Evolutionary conservation across 2,113 vertebrate species (phyloP), one percentile per base, ranked within the genome.

Genomic region (Pangasianodon gigas): DNA sequence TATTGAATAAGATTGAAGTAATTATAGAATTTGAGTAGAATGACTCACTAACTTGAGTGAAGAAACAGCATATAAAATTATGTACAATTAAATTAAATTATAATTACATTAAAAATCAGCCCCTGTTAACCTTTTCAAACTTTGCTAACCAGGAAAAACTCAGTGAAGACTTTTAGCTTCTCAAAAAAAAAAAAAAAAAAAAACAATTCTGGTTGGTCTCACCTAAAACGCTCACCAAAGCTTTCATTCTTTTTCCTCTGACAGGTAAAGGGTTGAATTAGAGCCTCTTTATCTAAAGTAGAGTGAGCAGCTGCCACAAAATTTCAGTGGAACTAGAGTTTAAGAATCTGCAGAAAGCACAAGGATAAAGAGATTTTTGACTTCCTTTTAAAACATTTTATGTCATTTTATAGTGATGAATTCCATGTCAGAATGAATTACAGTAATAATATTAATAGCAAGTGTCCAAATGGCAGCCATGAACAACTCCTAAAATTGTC

Each of bases 221-320:
- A 69, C 85, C 85, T 91, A 93, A 94, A 92, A 90, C 89, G 91
- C 62, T 87, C 56, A 89, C 37, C 84, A 91, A 89, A 82, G 93
- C 94, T 93, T 95, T 95, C 91, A 92, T 90, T 92, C 92, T 89
- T 92, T 94, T 92, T 92, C 84, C 89, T 74, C 52, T 95, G 94
- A 93, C 93, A 95, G 93, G 92, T 93, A 91, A 95, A 93, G 91
- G 86, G 84, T 24, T 87, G 92, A 90, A 94, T 94, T 92, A 86
- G 90, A 74, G 51, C 85, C 82, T 83, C 79, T 32, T 84, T 89
- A 86, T 82, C 89, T 77, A 65, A 85, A 84, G 89, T 91, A 58
- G 77, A 87, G 69, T 88, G 89, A 91, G 89, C 84, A 86, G 88
- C 86, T 92, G 91, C 65, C 16, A 89, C 52, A 92, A 71, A 91